Percentiles rank a stretch among this genome's conserved stretches.
These are phyloP conservation scores for Heliopora coerulea DNA, from an alignment of 92 coral and sea anemone species.

Conservation along the genomic window DNA sequence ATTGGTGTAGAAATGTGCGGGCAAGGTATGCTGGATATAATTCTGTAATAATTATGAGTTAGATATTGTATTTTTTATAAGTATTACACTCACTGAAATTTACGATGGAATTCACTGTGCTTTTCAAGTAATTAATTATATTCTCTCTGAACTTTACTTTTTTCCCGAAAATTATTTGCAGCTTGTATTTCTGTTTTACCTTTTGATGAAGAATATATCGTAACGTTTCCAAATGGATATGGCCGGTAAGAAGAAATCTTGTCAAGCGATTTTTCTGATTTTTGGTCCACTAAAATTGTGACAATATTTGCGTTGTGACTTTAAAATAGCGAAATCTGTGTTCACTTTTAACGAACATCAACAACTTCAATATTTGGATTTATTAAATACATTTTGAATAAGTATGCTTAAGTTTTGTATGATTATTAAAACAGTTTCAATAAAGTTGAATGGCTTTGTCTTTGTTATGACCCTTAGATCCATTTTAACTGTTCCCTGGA, in stretches of 20 bases:
- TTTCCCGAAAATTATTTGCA: too few species aligned
- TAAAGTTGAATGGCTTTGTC: too few species aligned
- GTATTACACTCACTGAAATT: background rate
- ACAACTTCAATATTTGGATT: too few species aligned
- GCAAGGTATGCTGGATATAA: slow-evolving; percentile 59
- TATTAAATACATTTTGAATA: too few species aligned
- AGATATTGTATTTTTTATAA: background rate
- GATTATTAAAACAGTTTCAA: too few species aligned
- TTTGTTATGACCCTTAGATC: slow-evolving; percentile 73
- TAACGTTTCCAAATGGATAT: slow-evolving; percentile 95
- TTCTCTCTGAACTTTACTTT: too few species aligned
- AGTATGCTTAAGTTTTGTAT: too few species aligned
- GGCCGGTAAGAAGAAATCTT: slow-evolving; percentile 64
- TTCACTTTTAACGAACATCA: too few species aligned
- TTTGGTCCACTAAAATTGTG: background rate
- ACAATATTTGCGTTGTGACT: background rate
- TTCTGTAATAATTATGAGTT: too few species aligned
- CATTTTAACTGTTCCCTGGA: slow-evolving; percentile 93
- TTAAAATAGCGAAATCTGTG: too few species aligned
- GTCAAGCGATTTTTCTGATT: background rate
- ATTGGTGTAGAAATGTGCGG: slow-evolving; percentile 96
- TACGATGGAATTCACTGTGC: too few species aligned
- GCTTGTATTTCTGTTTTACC: slow-evolving; percentile 95
- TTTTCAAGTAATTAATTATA: too few species aligned
- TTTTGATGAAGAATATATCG: slow-evolving; percentile 86